Evolutionary conservation across 1,140 invertebrate species (phyloP).

Genomic region (Xylocopa sonorina): DNA sequence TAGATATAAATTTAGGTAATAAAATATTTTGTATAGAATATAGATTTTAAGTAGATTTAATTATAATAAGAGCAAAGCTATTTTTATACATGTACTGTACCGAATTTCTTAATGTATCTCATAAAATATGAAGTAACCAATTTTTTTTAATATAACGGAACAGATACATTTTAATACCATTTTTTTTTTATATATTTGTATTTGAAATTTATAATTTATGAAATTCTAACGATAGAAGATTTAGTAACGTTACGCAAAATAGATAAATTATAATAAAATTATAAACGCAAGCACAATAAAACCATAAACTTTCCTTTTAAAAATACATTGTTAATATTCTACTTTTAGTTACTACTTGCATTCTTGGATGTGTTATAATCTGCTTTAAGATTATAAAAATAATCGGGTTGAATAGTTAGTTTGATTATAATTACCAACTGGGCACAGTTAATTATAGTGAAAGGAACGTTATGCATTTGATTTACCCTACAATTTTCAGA

Average conservation of each 20-base stretch:
- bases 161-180: background rate
- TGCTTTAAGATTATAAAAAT: no score
- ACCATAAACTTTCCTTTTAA: no score
- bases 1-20: slow-evolving; percentile 24
- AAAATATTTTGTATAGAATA: slow-evolving; percentile 52
- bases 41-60: slow-evolving; percentile 51
- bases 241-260: no score
- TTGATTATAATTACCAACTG: no score
- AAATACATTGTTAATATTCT: no score
- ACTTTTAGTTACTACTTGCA: no score
- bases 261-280: no score
- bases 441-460: slow-evolving; percentile 17
- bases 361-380: no score
- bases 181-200: slow-evolving; percentile 12
- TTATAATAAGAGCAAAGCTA: slow-evolving; percentile 21
- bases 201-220: background rate
- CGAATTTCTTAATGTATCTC: slow-evolving; percentile 10
- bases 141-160: slow-evolving; percentile 20
- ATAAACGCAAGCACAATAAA: no score
- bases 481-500: slow-evolving; percentile 12
- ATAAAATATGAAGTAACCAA: background rate
- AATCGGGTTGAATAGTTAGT: no score
- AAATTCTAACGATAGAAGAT: slow-evolving; percentile 3
- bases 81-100: slow-evolving; percentile 37
- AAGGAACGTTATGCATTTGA: slow-evolving; percentile 12